Base-by-base conservation (phyloP, 2,888 invertebrate species). In the Conus canariensis region DNA sequence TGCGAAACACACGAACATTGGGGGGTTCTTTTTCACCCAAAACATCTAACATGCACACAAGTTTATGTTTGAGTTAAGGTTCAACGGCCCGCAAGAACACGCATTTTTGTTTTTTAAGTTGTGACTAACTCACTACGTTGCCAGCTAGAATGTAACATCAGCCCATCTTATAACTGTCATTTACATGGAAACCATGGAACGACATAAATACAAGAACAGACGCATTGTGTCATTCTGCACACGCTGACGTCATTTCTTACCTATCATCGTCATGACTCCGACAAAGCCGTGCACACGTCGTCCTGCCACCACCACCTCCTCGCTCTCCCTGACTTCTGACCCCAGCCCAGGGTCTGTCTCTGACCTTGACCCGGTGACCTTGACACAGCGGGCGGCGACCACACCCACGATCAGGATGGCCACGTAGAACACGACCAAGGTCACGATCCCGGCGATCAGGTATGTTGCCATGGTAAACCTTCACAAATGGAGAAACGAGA, bases 221-320 rank as follows among this genome's bases (percentile, higher is more conserved):
- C 45, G 2, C 45, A 45, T 45, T 45, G 45, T 3, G 45, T 45
- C 45, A 45, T 45, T 45, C 45, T 45, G 45, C 45, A 45, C 45
- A 45, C 45, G 3, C 45, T 45, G 45, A 45, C 45, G 45, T 45
- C 45, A 45, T 64, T 16, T 77, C 90, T 90, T 83, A 94, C 94
- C 94, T 80, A 93, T 93, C 94, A 94, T 94, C 7, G 94, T 94
- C 90, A 94, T 92, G 0, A 92, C 90, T 12, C 94, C 94, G 5
- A 94, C 92, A 16, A 93, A 58, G 8, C 89, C 88, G 22, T 92
- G 90, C n/a, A 94, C 89, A 30, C 92, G 90, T 14, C 94, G 67
- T 0, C 94, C 93, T 19, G 94, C 94, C 59, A 94, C 93, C 59
- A 93, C 88, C 12, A 80, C 86, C 85, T 88, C 74, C 85, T 94